Base-by-base conservation (phyloP, 1,140 invertebrate genomes). In the Hydropsyche tenuis region DNA sequence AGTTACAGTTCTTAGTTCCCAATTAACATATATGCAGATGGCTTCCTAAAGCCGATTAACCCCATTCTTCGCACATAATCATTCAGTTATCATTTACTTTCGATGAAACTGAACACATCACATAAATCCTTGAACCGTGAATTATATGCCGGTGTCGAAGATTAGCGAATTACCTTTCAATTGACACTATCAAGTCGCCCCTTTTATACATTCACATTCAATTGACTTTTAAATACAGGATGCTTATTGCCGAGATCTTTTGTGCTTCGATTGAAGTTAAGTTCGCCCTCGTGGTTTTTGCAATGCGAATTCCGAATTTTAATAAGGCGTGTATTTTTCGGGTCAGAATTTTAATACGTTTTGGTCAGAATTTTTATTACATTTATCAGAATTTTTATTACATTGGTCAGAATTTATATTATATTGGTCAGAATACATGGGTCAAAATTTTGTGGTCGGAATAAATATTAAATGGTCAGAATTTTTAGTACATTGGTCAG, bases 1-100 rank as follows among this genome's bases (percentile, higher is more conserved):
- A 60, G 56, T 60, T 60, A 22, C 22, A 60, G 56, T 60, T 60
- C 56, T 60, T 60, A 60, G 20, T 25, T 12, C 20, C 23, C 22
- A 23, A 60, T 60, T 60, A 60, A 14, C 9, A 60, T 23, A 65
- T 42, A 56, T 42, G n/a, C 18, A 42, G 16, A 70, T 56, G 68
- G 68, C 68, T 70, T 70, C 68, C 16, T 37, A 56, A 70, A 70
- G 23, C 48, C 51, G 68, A 70, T 70, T 69, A 69, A 27, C 46
- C 65, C 20, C 30, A n/a, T 66, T 69, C 1, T 69, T 48, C 22
- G 20, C 45, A 48, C n/a, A 5, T 20, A 22, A 62, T n/a, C n/a
- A n/a, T n/a, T n/a, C 12, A 7, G 12, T 16, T 23, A 62, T 51
- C 22, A 69, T 69, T 69, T 65, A 27, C 56, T 60, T n/a, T 25